Percentiles rank a stretch among this genome's conserved stretches.
phyloP scores from a whole-genome alignment of 1,140 invertebrate species.

The Dinothrombium tinctorium region DNA sequence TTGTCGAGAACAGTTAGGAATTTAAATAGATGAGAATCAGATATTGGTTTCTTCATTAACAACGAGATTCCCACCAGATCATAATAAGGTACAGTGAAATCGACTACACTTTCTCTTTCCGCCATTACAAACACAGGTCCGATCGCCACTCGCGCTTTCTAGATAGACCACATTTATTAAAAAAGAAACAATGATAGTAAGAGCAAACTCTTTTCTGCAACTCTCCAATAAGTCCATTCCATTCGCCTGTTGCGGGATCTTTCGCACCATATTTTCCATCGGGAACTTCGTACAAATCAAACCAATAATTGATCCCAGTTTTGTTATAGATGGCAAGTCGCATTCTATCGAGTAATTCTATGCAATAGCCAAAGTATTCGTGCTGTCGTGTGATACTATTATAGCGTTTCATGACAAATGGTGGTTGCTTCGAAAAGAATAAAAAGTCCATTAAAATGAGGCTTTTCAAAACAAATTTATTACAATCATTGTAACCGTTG shows the following conservation, averaged over 20 bases:
- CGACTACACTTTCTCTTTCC: constrained; percentile 74
- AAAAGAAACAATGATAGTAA: background rate
- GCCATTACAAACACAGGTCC: constrained; percentile 75
- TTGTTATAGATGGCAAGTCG: background rate
- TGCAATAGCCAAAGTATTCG: constrained; percentile 67
- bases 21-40: constrained; percentile 70
- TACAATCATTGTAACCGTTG: background rate
- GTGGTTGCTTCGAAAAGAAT: constrained; percentile 15
- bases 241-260: constrained; percentile 34
- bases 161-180: background rate
- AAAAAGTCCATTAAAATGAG: constrained; percentile 4
- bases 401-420: constrained; percentile 14
- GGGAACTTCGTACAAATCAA: constrained; percentile 1
- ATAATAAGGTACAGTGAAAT: constrained; percentile 85
- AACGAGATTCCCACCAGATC: constrained; percentile 83
- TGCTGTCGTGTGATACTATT: constrained; percentile 15
- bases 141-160: constrained; percentile 64
- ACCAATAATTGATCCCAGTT: background rate
- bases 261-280: constrained; percentile 56
- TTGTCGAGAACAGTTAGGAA: constrained; percentile 86
- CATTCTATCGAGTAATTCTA: constrained; percentile 57
- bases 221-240: constrained; percentile 79
- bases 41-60: constrained; percentile 54
- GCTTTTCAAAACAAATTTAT: background rate
- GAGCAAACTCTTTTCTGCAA: constrained; percentile 47